phyloP scores from a whole-genome alignment of 2,113 vertebrate species.

The Pionites leucogaster region DNA sequence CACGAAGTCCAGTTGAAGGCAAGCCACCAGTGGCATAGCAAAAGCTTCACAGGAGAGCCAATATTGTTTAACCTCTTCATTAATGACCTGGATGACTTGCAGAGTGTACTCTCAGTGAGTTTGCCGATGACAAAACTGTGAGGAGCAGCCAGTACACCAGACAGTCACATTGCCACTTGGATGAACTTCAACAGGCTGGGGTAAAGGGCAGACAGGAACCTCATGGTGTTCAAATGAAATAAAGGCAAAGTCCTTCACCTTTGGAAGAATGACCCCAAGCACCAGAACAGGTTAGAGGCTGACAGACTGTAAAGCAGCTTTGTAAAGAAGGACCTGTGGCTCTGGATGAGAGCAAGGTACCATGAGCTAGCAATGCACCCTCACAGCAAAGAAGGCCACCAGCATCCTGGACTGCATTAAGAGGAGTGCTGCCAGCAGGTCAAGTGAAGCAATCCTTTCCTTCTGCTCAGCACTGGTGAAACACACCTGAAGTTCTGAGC shows the following conservation, averaged over 20 bases:
- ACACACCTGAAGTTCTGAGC: background rate
- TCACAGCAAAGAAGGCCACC: background rate
- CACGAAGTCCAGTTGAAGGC: background rate
- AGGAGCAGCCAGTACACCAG: background rate
- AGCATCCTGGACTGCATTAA: background rate
- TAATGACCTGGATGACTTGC: background rate
- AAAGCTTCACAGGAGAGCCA: accelerated
- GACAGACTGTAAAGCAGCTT: background rate
- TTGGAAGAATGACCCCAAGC: background rate
- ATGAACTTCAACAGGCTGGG: background rate
- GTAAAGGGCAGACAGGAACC: background rate
- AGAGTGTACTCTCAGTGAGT: background rate
- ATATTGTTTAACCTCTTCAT: background rate
- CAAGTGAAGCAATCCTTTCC: background rate
- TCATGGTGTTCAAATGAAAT: background rate
- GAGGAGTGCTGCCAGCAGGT: background rate
- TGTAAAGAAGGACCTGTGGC: background rate
- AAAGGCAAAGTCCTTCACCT: background rate
- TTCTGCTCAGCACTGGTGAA: background rate
- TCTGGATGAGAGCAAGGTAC: background rate
- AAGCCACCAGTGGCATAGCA: background rate
- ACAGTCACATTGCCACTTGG: background rate
- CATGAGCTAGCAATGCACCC: background rate
- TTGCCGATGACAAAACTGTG: background rate
- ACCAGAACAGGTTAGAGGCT: background rate